Percentiles rank a stretch among this genome's conserved stretches.
Evolutionary conservation across 2,797 vertebrate genomes (phyloP).

Genomic region (Botia almorhae): DNA sequence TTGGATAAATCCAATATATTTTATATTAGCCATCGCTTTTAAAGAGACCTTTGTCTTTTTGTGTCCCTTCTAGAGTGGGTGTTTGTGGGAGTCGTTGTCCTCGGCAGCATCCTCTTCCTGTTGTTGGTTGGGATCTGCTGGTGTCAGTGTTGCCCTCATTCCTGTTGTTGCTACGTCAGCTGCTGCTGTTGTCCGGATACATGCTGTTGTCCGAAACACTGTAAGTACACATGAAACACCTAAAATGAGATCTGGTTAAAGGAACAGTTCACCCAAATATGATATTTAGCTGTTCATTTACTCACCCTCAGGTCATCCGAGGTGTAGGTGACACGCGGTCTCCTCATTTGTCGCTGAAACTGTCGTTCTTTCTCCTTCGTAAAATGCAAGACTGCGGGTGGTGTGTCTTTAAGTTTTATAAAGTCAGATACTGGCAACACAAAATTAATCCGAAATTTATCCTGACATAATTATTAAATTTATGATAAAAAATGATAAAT

Average conservation of each 20-base stretch:
- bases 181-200: constrained; percentile 96
- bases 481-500: too few relatives aligned
- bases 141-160: constrained; percentile 98
- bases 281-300: too few relatives aligned
- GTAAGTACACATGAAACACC: constrained; percentile 77
- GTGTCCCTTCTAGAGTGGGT: constrained; percentile 85
- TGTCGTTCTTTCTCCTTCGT: too few relatives aligned
- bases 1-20: neutral
- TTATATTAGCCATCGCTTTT: neutral
- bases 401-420: too few relatives aligned
- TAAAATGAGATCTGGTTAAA: neutral
- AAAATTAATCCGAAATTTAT: too few relatives aligned
- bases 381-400: too few relatives aligned
- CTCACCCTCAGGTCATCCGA: too few relatives aligned
- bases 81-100: constrained; percentile 90
- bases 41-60: constrained; percentile 15
- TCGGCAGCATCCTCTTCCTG: constrained; percentile 87
- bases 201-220: constrained; percentile 94
- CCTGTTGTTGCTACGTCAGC: constrained; percentile 94
- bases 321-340: too few relatives aligned
- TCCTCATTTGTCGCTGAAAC: neutral
- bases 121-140: constrained; percentile 93
- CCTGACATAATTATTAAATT: too few relatives aligned
- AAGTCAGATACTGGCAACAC: too few relatives aligned
- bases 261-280: too few relatives aligned